Evolutionary conservation across 2,888 invertebrate species (phyloP).

Genomic region (Deilephila elpenor): DNA sequence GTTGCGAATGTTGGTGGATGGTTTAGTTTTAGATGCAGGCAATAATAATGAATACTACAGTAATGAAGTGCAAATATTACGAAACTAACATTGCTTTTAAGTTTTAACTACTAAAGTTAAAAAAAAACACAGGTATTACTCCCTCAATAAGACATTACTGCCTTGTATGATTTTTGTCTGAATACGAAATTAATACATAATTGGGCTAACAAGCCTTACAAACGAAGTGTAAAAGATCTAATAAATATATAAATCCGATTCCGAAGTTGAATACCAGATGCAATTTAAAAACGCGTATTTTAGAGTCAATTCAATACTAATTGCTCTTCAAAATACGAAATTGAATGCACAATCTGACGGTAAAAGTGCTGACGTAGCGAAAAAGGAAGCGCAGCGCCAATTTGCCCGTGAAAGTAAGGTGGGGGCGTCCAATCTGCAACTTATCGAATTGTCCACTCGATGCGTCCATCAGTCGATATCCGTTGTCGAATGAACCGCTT

Average conservation of each 20-base stretch:
- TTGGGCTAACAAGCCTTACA: background rate
- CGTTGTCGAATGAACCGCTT: slow-evolving; percentile 56
- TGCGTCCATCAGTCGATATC: slow-evolving; percentile 59
- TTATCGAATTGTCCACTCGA: slow-evolving; percentile 39
- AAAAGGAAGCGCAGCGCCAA: slow-evolving; percentile 6
- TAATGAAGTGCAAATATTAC: too few relatives aligned
- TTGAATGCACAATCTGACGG: background rate
- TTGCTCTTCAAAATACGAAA: background rate
- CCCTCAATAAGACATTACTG: too few relatives aligned
- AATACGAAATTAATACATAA: background rate
- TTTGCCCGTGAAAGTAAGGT: background rate
- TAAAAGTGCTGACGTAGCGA: background rate
- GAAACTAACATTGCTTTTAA: too few relatives aligned
- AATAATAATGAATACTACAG: too few relatives aligned
- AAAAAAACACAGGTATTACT: too few relatives aligned
- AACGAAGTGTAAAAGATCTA: background rate
- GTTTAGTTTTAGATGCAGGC: background rate
- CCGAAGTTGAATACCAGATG: background rate
- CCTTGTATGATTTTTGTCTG: too few relatives aligned
- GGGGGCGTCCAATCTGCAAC: slow-evolving; percentile 30
- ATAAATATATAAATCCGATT: background rate
- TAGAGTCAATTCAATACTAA: background rate
- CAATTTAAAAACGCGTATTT: background rate
- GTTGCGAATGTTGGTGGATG: background rate
- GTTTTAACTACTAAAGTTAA: too few relatives aligned